phyloP scores from a whole-genome alignment of 2,113 vertebrate species.

The Amphiprion percula region DNA sequence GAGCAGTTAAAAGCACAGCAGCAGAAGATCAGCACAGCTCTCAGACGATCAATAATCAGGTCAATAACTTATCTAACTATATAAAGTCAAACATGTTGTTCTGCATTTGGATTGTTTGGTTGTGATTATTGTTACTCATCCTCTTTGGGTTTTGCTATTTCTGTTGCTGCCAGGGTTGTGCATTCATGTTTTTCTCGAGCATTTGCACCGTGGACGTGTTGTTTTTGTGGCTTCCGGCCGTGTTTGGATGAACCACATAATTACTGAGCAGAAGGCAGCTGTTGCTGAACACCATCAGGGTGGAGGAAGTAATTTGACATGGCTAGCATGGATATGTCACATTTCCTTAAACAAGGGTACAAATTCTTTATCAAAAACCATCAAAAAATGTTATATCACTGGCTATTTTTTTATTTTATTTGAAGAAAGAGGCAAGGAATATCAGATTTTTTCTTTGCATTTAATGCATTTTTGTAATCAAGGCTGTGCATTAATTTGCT shows the following conservation, averaged over 20 bases:
- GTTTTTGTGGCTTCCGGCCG: neutral
- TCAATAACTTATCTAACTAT: slow-evolving; percentile 4
- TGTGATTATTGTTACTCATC: too few relatives aligned
- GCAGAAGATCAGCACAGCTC: slow-evolving; percentile 3
- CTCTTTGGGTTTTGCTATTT: neutral
- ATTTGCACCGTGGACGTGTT: neutral
- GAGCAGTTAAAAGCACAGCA: slow-evolving; percentile 9
- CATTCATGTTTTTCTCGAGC: neutral
- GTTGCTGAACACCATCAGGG: neutral
- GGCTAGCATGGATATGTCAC: too few relatives aligned
- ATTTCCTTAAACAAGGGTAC: too few relatives aligned
- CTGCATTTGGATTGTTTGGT: neutral
- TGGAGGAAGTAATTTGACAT: too few relatives aligned
- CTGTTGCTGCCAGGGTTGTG: neutral
- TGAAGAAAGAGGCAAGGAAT: too few relatives aligned
- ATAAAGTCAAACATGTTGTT: neutral
- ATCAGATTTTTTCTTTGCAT: too few relatives aligned
- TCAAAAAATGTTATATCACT: too few relatives aligned
- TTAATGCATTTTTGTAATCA: too few relatives aligned
- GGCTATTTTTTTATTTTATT: too few relatives aligned
- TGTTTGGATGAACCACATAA: neutral
- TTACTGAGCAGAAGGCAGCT: neutral
- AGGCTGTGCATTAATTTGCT: too few relatives aligned
- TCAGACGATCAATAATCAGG: neutral
- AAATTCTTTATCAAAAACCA: too few relatives aligned